Conservation (phyloP, 2,113 vertebrate genomes). For the Pelvicachromis taeniatus region DNA sequence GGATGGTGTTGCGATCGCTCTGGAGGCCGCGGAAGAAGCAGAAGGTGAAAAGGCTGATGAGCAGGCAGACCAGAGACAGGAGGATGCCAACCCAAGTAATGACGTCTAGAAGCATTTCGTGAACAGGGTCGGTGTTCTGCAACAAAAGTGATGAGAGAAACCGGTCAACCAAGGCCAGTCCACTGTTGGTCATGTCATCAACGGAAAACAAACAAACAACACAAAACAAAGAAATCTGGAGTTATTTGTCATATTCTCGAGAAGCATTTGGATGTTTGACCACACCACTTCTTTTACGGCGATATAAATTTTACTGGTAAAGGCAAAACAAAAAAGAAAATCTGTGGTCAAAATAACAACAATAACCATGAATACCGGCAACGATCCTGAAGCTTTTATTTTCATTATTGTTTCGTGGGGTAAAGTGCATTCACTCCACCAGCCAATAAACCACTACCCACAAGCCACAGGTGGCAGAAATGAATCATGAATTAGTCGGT, state of each 20-base stretch:
- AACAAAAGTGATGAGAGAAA: background rate
- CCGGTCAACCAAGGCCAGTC: background rate
- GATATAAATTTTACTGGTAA: background rate
- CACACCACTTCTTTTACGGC: background rate
- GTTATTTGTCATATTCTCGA: background rate
- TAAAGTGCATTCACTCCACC: conserved; percentile 3
- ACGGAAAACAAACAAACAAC: background rate
- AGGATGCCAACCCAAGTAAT: conserved; percentile 99
- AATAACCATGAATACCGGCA: background rate
- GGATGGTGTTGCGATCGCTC: conserved; percentile 97
- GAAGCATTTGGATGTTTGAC: background rate
- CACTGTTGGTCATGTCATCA: background rate
- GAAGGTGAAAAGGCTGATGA: conserved; percentile 99
- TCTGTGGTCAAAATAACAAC: background rate
- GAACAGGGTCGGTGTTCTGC: conserved; percentile 86
- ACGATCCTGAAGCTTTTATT: background rate
- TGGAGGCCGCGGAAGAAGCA: conserved; percentile 98
- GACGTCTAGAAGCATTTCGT: conserved; percentile 92
- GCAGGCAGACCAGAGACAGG: conserved; percentile 95
- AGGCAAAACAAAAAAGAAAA: background rate
- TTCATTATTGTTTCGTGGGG: background rate
- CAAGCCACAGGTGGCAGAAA: conserved; percentile 60
- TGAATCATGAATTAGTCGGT: conserved; percentile 62
- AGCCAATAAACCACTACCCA: conserved; percentile 17
- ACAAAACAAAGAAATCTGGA: background rate